A percentile compares a stretch with the other conserved stretches of the same genome.
phyloP scores from a whole-genome alignment of 2,113 vertebrate genomes.

The Alligator mississippiensis region DNA sequence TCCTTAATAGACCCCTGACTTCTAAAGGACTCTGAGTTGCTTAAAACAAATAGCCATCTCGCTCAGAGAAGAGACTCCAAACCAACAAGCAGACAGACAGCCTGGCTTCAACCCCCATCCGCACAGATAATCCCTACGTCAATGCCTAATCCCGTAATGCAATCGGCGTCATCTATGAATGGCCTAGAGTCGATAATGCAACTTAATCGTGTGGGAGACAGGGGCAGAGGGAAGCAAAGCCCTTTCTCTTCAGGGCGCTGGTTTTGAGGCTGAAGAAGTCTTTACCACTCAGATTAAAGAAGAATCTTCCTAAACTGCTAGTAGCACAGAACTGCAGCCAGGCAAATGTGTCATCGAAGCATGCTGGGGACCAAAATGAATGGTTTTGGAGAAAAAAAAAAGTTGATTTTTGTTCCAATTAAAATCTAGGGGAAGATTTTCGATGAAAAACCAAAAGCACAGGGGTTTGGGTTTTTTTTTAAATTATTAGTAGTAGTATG shows the following conservation, averaged over 20 bases:
- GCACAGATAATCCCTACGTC: background rate
- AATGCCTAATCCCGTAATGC: background rate
- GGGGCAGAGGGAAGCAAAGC: background rate
- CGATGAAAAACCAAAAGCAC: background rate
- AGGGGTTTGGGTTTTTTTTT: background rate
- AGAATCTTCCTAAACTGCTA: background rate
- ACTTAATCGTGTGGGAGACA: background rate
- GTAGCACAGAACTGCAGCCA: background rate
- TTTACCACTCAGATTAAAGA: background rate
- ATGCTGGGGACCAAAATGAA: background rate
- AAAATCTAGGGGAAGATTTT: no score
- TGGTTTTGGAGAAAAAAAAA: background rate
- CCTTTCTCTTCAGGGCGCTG: background rate
- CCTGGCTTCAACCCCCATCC: background rate
- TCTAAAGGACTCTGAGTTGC: background rate
- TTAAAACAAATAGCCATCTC: background rate
- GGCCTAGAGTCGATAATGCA: background rate
- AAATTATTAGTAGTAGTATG: no score
- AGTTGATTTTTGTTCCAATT: no score
- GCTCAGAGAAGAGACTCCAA: background rate
- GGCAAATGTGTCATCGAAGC: background rate
- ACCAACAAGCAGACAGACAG: background rate
- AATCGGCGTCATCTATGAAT: background rate
- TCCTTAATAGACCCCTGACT: background rate
- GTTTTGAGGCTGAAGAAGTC: background rate